A percentile compares a stretch with the other conserved stretches of the same genome.
These are phyloP conservation scores for Pseudococcus jackbeardsleyi DNA, from an alignment of 2,888 invertebrate species.

Conservation along the genomic window DNA sequence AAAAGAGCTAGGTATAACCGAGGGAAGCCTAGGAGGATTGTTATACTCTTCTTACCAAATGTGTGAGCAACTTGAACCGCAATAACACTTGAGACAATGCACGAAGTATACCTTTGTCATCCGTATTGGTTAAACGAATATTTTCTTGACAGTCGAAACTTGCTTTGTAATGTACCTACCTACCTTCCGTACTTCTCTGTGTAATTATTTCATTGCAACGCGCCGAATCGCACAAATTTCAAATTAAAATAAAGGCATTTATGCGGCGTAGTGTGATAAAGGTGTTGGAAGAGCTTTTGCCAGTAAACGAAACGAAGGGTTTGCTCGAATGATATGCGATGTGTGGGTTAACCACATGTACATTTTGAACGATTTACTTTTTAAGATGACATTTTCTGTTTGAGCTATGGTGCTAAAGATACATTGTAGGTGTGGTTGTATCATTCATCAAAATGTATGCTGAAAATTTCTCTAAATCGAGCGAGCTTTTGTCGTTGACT, in stretches of 20 bases:
- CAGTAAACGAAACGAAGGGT: not conserved
- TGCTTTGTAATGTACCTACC: slow-evolving; percentile 9
- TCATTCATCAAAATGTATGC: not conserved
- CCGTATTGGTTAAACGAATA: slow-evolving; percentile 29
- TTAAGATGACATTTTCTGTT: slow-evolving; percentile 6
- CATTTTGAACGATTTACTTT: not conserved
- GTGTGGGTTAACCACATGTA: not conserved
- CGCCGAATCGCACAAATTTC: not conserved
- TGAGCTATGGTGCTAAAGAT: not conserved
- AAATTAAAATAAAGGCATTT: not conserved
- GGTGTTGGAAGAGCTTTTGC: not conserved
- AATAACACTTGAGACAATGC: slow-evolving; percentile 2
- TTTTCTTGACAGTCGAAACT: slow-evolving; percentile 31
- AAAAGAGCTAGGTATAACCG: slow-evolving; percentile 1
- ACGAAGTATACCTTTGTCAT: not conserved
- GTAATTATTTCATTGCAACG: not conserved
- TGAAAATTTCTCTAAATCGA: no score
- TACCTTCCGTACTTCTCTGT: not conserved
- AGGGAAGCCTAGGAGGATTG: not conserved
- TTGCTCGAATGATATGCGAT: not conserved
- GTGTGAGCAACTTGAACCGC: slow-evolving; percentile 38
- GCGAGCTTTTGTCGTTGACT: no score
- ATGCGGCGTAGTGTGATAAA: not conserved
- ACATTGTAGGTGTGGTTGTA: not conserved
- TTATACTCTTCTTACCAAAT: not conserved